These are phyloP conservation scores for Lineus longissimus DNA, from an alignment of 1,140 invertebrate genomes.

Conservation along the genomic window DNA sequence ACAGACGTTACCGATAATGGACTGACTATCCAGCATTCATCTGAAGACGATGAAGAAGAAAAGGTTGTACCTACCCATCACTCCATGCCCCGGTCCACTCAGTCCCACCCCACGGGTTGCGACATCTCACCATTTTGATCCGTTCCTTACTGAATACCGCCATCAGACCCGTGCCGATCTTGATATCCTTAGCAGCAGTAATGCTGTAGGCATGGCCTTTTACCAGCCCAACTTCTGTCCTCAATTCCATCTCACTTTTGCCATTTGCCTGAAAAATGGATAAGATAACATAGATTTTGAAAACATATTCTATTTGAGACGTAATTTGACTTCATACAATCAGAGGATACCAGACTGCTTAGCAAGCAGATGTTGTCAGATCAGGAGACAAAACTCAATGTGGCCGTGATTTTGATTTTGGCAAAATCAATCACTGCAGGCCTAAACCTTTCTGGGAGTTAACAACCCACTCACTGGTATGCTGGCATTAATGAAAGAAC, in stretches of 20 bases:
- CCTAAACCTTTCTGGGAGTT: too few relatives aligned
- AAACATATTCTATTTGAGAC: too few relatives aligned
- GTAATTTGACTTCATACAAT: too few relatives aligned
- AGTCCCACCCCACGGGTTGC: conserved; percentile 64
- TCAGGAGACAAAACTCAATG: too few relatives aligned
- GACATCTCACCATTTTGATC: conserved; percentile 54
- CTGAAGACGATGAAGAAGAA: too few relatives aligned
- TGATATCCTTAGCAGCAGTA: conserved; percentile 56
- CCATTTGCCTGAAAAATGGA: conserved; percentile 26
- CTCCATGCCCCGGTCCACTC: conserved; percentile 87
- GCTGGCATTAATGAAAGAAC: conserved; percentile 52
- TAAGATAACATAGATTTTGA: too few relatives aligned
- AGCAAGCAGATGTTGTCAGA: too few relatives aligned
- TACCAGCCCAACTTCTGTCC: conserved; percentile 56
- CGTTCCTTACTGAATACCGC: conserved; percentile 43
- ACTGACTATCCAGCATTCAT: too few relatives aligned
- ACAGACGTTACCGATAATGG: too few relatives aligned
- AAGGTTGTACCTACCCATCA: conserved; percentile 35
- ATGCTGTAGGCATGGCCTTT: conserved; percentile 64
- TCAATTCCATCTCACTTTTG: conserved; percentile 54
- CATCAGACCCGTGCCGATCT: conserved; percentile 37
- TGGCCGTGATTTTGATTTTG: too few relatives aligned
- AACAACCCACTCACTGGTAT: conserved; percentile 42
- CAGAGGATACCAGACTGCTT: too few relatives aligned
- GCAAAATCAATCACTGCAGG: too few relatives aligned